phyloP scores from a whole-genome alignment of 2,888 invertebrate genomes.

The Dryocosmus kuriphilus region DNA sequence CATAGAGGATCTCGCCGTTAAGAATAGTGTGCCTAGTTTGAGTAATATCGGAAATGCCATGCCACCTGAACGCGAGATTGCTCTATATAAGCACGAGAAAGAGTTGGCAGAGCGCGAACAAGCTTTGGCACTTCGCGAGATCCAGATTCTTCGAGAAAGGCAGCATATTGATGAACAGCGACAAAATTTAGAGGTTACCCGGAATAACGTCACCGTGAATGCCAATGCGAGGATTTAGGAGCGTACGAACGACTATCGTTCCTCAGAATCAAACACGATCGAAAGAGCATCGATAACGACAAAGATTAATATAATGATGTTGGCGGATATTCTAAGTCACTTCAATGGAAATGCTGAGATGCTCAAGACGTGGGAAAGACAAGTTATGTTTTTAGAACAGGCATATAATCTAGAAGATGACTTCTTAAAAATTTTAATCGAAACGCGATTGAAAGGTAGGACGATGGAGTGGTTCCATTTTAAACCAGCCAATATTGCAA shows the following conservation, averaged over 20 bases:
- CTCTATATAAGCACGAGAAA: too few species aligned
- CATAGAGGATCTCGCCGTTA: background rate
- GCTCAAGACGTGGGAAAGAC: slow-evolving; percentile 51
- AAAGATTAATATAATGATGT: background rate
- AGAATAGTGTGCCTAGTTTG: background rate
- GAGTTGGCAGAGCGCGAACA: too few species aligned
- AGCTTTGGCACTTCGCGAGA: too few species aligned
- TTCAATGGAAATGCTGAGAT: slow-evolving; percentile 46
- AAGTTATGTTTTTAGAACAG: slow-evolving; percentile 46
- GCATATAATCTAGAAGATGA: slow-evolving; percentile 48
- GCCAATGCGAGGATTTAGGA: too few species aligned
- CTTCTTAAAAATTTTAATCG: slow-evolving; percentile 49
- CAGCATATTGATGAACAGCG: too few species aligned
- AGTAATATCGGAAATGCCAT: background rate
- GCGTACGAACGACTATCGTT: slow-evolving; percentile 29
- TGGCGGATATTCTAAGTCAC: slow-evolving; percentile 49
- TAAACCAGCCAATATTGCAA: slow-evolving; percentile 47
- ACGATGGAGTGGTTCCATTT: slow-evolving; percentile 57
- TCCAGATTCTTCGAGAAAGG: too few species aligned
- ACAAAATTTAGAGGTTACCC: too few species aligned
- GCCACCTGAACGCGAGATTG: background rate
- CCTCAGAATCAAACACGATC: too few species aligned
- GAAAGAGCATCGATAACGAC: background rate
- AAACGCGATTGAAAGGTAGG: slow-evolving; percentile 46
- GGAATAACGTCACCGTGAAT: too few species aligned